Evolutionary conservation across 1,140 invertebrate genomes (phyloP).

Genomic region (Lucilia cuprina): DNA sequence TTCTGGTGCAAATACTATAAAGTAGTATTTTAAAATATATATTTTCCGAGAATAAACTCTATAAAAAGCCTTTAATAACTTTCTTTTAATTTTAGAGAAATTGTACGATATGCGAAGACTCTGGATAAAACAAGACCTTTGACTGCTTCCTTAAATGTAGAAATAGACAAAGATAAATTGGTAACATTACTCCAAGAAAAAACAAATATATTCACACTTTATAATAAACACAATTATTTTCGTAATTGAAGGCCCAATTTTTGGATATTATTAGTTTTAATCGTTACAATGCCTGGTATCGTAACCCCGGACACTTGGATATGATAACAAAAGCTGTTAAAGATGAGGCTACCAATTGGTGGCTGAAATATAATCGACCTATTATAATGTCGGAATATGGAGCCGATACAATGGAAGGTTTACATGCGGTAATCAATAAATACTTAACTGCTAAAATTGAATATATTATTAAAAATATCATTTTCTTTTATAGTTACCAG

Average conservation of each 20-base stretch:
- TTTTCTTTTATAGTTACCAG: slow-evolving; percentile 72
- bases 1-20: too few relatives aligned
- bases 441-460: not conserved
- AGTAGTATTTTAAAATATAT: too few relatives aligned
- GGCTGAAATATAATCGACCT: slow-evolving; percentile 83
- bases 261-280: slow-evolving; percentile 96
- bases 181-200: slow-evolving; percentile 7
- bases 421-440: slow-evolving; percentile 68
- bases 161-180: slow-evolving; percentile 46
- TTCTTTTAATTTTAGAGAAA: slow-evolving; percentile 39
- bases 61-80: too few relatives aligned
- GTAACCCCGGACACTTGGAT: slow-evolving; percentile 79
- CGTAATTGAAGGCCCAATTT: slow-evolving; percentile 59
- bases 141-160: slow-evolving; percentile 67
- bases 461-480: too few relatives aligned
- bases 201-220: not conserved
- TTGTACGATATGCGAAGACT: slow-evolving; percentile 63
- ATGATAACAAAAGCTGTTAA: slow-evolving; percentile 76
- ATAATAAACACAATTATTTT: not conserved
- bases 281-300: slow-evolving; percentile 94
- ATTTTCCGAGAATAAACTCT: too few relatives aligned
- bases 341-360: slow-evolving; percentile 81
- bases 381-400: slow-evolving; percentile 95
- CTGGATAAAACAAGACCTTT: slow-evolving; percentile 74
- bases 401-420: slow-evolving; percentile 87